These are phyloP conservation scores for Willowsia nigromaculata DNA, from an alignment of 2,888 invertebrate species.

Conservation along the genomic window DNA sequence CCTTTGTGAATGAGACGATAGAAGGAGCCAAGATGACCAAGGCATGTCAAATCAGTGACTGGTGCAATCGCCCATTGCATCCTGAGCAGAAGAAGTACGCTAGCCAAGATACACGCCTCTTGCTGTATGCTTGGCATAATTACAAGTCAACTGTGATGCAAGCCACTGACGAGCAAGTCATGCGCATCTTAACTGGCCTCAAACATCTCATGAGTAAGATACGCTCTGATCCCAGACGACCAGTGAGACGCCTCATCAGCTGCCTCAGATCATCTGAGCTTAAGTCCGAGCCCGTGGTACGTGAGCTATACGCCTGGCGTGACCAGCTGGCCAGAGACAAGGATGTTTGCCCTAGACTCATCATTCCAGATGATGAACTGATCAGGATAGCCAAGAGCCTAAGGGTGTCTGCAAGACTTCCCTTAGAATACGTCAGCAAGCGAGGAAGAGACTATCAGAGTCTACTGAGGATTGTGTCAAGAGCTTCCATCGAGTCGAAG, in stretches of 20 bases:
- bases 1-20: background rate
- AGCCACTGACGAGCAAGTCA: background rate
- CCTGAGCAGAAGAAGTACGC: background rate
- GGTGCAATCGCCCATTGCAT: background rate
- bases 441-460: too few relatives aligned
- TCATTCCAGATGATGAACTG: background rate
- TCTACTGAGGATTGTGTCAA: too few relatives aligned
- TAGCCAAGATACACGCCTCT: background rate
- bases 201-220: background rate
- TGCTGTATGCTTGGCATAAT: background rate
- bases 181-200: background rate
- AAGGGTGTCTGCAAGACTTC: background rate
- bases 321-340: background rate
- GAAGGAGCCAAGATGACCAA: background rate
- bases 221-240: background rate
- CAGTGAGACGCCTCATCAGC: background rate
- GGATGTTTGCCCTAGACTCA: background rate
- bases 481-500: too few relatives aligned
- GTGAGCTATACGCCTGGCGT: background rate
- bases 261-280: background rate
- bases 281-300: background rate
- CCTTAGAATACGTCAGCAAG: too few relatives aligned
- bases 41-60: background rate
- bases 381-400: background rate
- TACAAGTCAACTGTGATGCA: background rate